Base-by-base conservation (phyloP, 2,888 invertebrate species). In the Stenichneumon culpator region DNA sequence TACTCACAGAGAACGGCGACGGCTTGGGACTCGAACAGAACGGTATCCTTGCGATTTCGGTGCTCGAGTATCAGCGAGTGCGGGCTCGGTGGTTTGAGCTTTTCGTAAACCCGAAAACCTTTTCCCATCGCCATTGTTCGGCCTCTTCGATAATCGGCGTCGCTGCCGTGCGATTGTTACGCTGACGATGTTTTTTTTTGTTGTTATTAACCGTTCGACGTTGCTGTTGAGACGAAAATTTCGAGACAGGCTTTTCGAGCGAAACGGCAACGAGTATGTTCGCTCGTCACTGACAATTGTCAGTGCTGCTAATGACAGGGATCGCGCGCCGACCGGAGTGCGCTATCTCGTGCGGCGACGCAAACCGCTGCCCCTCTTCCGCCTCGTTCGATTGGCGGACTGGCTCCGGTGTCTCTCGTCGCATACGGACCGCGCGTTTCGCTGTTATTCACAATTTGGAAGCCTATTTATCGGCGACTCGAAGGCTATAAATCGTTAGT, bases 21-120 rank as follows among this genome's bases (percentile, higher is more conserved):
- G 32, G 98, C 98, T 94, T 97, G 97, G 39, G 98, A 98, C 94
- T 99, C 99, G 93, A 99, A 98, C 84, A 99, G 95, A 75, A 99
- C 95, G 50, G 98, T 97, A 87, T 97, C 97, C 91, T 97, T 97
- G 94, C 97, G 97, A 94, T 97, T 97, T 92, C 98, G 96, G 92
- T 98, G 98, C 94, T 99, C 98, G 90, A 99, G 94, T 88, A 99
- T 95, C 86, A 99, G 96, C 94, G 98, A 98, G 93, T 98, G 98
- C 14, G 98, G 98, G 93, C 96, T 97, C 75, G 97, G 97, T 52
- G 97, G 97, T 89, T 97, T 96, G 85, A 97, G 96, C 94, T 98
- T 98, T 94, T 98, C 98, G 91, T 97, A 96, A 89, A 99, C 97
- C 90, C 98, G 97, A 95, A 98, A 98, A 87, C 97, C 97, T 95